phyloP scores from a whole-genome alignment of 2,113 vertebrate species.

The Anarhynchus alexandrinus region DNA sequence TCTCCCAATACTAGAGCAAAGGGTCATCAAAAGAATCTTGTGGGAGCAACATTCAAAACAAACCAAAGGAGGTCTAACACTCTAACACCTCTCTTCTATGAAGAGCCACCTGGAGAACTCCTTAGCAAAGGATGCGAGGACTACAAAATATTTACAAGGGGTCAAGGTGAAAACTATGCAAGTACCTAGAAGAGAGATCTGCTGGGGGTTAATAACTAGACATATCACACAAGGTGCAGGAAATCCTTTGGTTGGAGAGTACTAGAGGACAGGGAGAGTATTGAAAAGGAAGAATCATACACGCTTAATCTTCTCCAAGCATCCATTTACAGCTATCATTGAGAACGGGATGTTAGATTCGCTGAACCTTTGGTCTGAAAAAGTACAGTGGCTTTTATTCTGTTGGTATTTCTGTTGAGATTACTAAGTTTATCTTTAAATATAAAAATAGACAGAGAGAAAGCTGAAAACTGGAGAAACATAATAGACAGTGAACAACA shows the following conservation, averaged over 20 bases:
- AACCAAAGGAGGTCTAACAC: neutral
- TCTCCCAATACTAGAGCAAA: neutral
- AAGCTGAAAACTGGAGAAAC: neutral
- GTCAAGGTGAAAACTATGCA: neutral
- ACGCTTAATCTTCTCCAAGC: neutral
- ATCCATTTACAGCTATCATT: neutral
- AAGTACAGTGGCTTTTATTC: neutral
- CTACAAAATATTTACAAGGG: neutral
- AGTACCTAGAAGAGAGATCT: neutral
- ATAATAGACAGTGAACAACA: neutral
- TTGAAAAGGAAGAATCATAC: neutral
- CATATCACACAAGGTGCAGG: neutral
- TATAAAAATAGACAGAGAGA: neutral
- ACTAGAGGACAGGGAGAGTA: neutral
- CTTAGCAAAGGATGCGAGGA: neutral
- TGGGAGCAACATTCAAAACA: neutral
- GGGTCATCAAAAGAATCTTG: neutral
- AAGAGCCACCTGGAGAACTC: neutral
- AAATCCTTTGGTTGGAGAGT: neutral
- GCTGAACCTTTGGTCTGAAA: neutral
- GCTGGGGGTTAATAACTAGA: neutral
- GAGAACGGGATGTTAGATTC: neutral
- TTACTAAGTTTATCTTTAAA: neutral
- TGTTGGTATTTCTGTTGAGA: neutral
- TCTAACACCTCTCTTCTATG: rapidly evolving